Evolutionary conservation across 2,113 vertebrate genomes (phyloP), one percentile per base, ranked within the genome.

Genomic region (Corythaeola cristata): DNA sequence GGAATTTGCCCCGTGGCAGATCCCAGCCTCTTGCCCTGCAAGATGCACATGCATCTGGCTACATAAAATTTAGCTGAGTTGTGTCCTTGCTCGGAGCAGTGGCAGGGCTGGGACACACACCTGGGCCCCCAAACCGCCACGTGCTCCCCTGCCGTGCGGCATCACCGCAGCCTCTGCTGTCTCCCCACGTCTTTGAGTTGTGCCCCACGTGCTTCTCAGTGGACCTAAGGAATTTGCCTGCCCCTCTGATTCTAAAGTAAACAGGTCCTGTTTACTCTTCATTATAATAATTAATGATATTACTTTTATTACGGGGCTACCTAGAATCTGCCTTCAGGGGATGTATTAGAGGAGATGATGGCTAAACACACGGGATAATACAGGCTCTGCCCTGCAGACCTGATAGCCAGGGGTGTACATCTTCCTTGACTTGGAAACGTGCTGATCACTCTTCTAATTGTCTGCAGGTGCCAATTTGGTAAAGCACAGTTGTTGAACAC

Each of bases 101-200:
- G 3, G 41, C 41, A 44, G 56, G 37, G 52, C 56, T 79, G 44
- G 53, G 52, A 45, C 5, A 13, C 18, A n/a, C 1, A 4, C 22
- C 32, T 33, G 28, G 20, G 21, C 4, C 22, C 59, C 35, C 44
- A 16, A 12, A 19, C 4, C 1, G 1, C 6, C 55, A 62, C 21
- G 4, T 1, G 7, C 2, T 24, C 15, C 28, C 14, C 12, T 2
- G 1, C 35, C 2, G 0, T 35, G 45, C 37, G 50, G 60, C 41
- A 58, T 30, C 2, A 0, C 69, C 39, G 11, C 13, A 49, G 39
- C 32, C 33, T 80, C 84, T 89, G 35, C 59, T 87, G 64, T 30
- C 41, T 62, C 87, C 28, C 45, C 8, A 5, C 10, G 49, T 63
- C 63, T 80, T 53, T 39, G 11, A 71, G 4, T 16, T 35, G 11